A percentile compares a stretch with the other conserved stretches of the same genome.
Conservation (phyloP, 2,113 vertebrate genomes). For the Gila orcuttii region DNA sequence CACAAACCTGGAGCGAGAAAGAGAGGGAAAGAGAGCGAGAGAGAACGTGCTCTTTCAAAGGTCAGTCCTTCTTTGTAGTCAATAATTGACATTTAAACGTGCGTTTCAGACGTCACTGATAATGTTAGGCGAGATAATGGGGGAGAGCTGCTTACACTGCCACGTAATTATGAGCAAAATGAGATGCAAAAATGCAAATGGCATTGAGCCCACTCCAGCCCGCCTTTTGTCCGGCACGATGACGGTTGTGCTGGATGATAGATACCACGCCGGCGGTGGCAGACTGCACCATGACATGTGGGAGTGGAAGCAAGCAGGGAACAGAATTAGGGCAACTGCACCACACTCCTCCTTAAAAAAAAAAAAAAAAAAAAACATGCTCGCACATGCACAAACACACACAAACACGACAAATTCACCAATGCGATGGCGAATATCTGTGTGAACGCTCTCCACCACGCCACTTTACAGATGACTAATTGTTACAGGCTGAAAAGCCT, state of each 20-base stretch:
- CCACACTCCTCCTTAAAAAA: conserved; percentile 67
- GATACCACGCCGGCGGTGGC: conserved; percentile 83
- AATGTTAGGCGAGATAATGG: conserved; percentile 89
- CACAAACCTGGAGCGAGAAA: conserved; percentile 38
- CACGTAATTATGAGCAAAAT: conserved; percentile 94
- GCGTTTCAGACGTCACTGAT: conserved; percentile 90
- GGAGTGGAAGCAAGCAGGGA: conserved; percentile 75
- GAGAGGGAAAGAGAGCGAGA: conserved; percentile 50
- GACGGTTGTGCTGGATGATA: conserved; percentile 84
- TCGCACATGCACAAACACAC: conserved; percentile 27
- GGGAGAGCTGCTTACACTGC: conserved; percentile 84
- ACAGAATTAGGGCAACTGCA: conserved; percentile 77
- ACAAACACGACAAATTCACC: conserved; percentile 61
- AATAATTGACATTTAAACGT: conserved; percentile 97
- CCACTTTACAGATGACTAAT: conserved; percentile 70
- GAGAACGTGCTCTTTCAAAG: conserved; percentile 87
- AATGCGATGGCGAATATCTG: conserved; percentile 66
- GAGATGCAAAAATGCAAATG: conserved; percentile 99
- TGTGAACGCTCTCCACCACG: conserved; percentile 67
- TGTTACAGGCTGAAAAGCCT: conserved; percentile 58
- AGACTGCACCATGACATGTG: conserved; percentile 83
- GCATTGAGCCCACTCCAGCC: conserved; percentile 81
- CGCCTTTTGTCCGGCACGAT: conserved; percentile 88
- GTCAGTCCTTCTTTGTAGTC: conserved; percentile 90
- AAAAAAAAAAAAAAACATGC: conserved; percentile 22